phyloP scores from a whole-genome alignment of 2,797 vertebrate genomes.

The Limosa lapponica region DNA sequence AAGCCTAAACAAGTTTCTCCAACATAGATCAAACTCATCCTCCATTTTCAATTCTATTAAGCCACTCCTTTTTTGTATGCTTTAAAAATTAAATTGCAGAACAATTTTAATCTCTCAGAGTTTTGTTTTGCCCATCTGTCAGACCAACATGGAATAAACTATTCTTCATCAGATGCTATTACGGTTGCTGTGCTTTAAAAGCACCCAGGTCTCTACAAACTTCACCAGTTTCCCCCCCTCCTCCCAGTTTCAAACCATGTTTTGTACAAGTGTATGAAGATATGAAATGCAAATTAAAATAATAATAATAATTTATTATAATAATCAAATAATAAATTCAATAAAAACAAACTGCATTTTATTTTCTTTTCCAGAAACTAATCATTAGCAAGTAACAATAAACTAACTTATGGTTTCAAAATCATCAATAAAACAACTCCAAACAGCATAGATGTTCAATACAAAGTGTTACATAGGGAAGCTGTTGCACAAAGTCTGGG shows the following conservation, averaged over 20 bases:
- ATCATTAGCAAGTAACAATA: background rate
- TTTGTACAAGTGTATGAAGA: background rate
- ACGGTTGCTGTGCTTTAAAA: background rate
- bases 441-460: background rate
- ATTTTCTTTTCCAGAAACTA: background rate
- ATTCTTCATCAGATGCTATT: background rate
- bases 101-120: background rate
- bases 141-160: background rate
- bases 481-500: background rate
- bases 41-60: background rate
- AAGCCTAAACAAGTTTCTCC: background rate
- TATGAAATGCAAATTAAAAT: background rate
- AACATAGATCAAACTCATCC: background rate
- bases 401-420: background rate
- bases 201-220: background rate
- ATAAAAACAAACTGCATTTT: background rate
- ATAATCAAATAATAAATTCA: background rate
- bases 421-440: background rate
- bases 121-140: constrained; percentile 5
- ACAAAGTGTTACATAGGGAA: background rate
- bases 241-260: rapidly evolving
- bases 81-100: constrained; percentile 17
- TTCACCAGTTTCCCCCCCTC: too few species aligned
- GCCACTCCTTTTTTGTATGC: background rate
- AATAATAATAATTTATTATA: too few species aligned